phyloP scores from a whole-genome alignment of 2,888 invertebrate species.

The Machimus atricapillus region DNA sequence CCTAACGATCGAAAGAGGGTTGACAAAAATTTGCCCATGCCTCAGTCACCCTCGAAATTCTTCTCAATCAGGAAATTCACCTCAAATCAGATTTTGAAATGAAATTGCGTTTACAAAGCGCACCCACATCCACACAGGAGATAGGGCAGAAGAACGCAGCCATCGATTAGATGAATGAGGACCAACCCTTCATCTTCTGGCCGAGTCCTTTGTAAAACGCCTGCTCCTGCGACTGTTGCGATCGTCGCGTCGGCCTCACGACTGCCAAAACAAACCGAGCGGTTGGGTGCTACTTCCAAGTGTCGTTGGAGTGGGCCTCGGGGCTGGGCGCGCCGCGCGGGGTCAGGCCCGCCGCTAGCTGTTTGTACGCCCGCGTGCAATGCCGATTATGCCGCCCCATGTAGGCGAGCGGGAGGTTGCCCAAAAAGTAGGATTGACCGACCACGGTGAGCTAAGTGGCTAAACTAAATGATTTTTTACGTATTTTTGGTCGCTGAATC shows the following conservation, averaged over 20 bases:
- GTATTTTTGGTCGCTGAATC: too few relatives aligned
- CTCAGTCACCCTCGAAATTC: constrained; percentile 33
- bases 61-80: constrained; percentile 34
- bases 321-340: too few relatives aligned
- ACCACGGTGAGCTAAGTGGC: too few relatives aligned
- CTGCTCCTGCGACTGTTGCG: constrained; percentile 24
- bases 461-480: too few relatives aligned
- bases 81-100: constrained; percentile 37
- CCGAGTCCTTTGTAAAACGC: background rate
- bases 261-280: background rate
- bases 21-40: background rate
- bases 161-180: background rate
- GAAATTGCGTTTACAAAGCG: constrained; percentile 16
- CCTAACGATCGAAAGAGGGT: background rate
- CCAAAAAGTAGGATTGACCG: too few relatives aligned
- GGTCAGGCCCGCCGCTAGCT: too few relatives aligned
- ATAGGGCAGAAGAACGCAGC: background rate
- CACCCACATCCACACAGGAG: background rate
- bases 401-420: too few relatives aligned
- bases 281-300: background rate
- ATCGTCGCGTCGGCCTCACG: background rate
- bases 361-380: too few relatives aligned
- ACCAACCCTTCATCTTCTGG: constrained; percentile 11
- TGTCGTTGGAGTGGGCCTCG: background rate
- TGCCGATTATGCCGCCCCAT: too few relatives aligned